Base-by-base conservation (phyloP, 2,797 vertebrate genomes). In the Mareca strepera region DNA sequence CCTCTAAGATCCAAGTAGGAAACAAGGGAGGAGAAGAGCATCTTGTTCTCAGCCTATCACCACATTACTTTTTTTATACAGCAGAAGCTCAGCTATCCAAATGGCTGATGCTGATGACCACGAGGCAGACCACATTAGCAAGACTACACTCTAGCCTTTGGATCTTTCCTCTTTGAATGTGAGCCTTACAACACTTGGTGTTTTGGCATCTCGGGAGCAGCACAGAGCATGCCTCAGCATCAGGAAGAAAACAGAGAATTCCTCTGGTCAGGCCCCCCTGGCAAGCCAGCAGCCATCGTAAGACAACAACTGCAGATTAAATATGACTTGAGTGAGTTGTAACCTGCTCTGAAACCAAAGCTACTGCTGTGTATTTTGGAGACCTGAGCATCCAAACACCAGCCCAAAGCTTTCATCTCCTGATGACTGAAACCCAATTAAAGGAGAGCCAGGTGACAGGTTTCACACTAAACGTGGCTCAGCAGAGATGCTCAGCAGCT, bases 341-440 rank as follows among this genome's bases (percentile, higher is more conserved):
- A 95, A 87, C 48, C 82, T 86, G 29, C 59, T 62, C 60, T 46
- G 50, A 86, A 93, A 86, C 79, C 66, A 94, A 88, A 91, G 90
- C 75, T 91, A 90, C 33, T 84, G 13, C 15, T 62, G 58, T 29
- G 31, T 87, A 90, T 94, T 37, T n/a, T 55, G 82, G 90, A 89
- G 48, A 86, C 82, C 16, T 4, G 58, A 84, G 55, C 86, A 92
- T 28, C 29, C 58, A 70, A 95, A 96, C 85, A 88, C 90, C 88
- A 90, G 91, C 95, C 98, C 89, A 91, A 97, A 94, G 86, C 96
- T 88, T 96, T 96, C 69, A 94, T 96, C 93, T 85, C 68, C 18
- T 90, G 91, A 98, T 97, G 97, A 95, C 96, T 91, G 96, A 94
- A 96, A 98, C 88, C 98, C 98, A 99, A 98, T 98, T 98, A 99